Evolutionary conservation across 2,113 vertebrate genomes (phyloP), one percentile per base, ranked within the genome.

Genomic region (Phaetusa simplex): DNA sequence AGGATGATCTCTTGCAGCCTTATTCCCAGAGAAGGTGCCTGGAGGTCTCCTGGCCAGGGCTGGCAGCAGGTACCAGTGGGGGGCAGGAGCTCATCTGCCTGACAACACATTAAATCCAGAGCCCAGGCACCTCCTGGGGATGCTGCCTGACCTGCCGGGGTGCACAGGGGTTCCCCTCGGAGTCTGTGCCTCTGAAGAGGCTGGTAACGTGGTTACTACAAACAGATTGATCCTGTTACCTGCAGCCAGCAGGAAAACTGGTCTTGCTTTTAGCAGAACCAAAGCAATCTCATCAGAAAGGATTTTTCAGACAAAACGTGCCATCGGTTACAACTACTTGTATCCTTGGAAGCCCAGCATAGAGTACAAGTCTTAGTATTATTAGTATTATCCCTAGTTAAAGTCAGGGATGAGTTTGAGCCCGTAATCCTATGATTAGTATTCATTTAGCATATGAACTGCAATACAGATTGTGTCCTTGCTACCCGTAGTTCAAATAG

Each of bases 391-490:
- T 84, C 83, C 86, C 69, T 77, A 61, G 58, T 66, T 92, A 85
- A 79, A 85, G 52, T 56, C 65, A 61, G 83, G 81, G 67, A 95
- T 82, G 83, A 95, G 82, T 86, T 89, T 92, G 93, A 91, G 81
- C 72, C 91, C 90, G 56, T 95, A 94, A 95, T 93, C 86, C 88
- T 59, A 34, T 43, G 72, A 95, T 95, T 92, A 95, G 92, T 67
- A 96, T 97, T 91, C 72, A 91, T 95, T 94, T 74, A 93, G 83
- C 83, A 84, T 89, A 80, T 67, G 74, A 93, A 71, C 90, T 58
- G 90, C 94, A 85, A 55, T 29, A 93, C 50, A 66, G 78, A 83
- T 84, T 52, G 26, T 30, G 61, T 59, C 91, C 91, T 82, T 82
- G 67, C 69, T 93, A 19, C 47, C 80, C 4, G 0, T 58, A 32